Evolutionary conservation across 2,113 vertebrate genomes (phyloP).

Genomic region (Strix aluco): DNA sequence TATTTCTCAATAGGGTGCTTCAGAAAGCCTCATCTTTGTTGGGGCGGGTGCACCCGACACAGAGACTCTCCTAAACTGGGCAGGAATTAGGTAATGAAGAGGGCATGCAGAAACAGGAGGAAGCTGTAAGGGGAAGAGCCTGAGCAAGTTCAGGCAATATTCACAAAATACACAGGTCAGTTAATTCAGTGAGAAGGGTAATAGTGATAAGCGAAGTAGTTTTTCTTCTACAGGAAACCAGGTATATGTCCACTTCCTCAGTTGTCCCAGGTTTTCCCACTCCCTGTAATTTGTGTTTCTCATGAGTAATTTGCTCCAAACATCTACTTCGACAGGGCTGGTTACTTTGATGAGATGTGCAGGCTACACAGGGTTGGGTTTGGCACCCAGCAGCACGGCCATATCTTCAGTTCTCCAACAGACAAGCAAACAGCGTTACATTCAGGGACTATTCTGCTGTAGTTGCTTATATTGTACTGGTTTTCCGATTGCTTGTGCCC

Average conservation of each 20-base stretch:
- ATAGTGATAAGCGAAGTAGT: neutral
- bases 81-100: neutral
- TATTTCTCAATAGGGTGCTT: too few species aligned
- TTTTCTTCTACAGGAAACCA: neutral
- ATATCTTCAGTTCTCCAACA: rapidly evolving
- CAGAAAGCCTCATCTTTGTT: too few species aligned
- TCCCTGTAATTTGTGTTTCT: too few species aligned
- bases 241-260: rapidly evolving
- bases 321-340: rapidly evolving
- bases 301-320: neutral
- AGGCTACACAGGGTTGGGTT: rapidly evolving
- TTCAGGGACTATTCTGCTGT: rapidly evolving
- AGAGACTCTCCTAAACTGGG: neutral
- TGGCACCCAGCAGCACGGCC: rapidly evolving
- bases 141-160: neutral
- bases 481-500: rapidly evolving
- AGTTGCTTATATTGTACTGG: rapidly evolving
- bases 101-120: neutral
- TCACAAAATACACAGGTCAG: neutral
- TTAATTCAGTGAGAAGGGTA: neutral
- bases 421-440: rapidly evolving
- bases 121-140: neutral
- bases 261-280: too few species aligned
- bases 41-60: too few species aligned
- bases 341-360: rapidly evolving